Evolutionary conservation across 1,140 invertebrate species (phyloP).

Genomic region (Drosophila simulans): DNA sequence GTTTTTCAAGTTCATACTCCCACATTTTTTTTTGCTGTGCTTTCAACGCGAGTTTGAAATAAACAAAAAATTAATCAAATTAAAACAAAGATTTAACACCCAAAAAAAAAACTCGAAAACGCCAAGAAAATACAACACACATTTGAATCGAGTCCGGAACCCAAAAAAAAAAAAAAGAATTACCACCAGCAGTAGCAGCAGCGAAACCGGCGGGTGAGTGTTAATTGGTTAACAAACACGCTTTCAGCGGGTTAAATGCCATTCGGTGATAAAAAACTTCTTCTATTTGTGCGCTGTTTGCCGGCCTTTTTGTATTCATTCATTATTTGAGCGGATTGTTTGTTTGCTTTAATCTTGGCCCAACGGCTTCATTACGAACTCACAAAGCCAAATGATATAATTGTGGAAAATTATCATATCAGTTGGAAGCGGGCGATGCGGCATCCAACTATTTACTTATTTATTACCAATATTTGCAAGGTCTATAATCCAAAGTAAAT

Average conservation of each 20-base stretch:
- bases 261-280: constrained; percentile 18
- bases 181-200: constrained; percentile 3
- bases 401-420: constrained; percentile 32
- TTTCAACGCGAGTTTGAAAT: constrained; percentile 1
- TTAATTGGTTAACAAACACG: constrained; percentile 38
- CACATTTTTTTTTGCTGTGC: constrained; percentile 7
- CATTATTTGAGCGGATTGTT: constrained; percentile 18
- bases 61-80: not conserved
- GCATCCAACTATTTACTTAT: not conserved
- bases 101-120: constrained; percentile 7
- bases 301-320: constrained; percentile 23
- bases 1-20: constrained; percentile 9
- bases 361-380: constrained; percentile 17
- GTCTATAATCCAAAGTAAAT: too few relatives aligned
- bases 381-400: constrained; percentile 12
- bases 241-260: constrained; percentile 26
- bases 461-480: not conserved
- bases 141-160: constrained; percentile 1
- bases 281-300: constrained; percentile 14
- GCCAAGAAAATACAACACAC: not conserved
- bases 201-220: constrained; percentile 31
- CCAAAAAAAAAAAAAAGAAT: not conserved
- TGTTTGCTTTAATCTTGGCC: constrained; percentile 25
- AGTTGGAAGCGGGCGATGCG: not conserved
- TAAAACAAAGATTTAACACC: not conserved